Conservation (phyloP, 1,140 invertebrate species). For the Drosophila tropicalis region DNA sequence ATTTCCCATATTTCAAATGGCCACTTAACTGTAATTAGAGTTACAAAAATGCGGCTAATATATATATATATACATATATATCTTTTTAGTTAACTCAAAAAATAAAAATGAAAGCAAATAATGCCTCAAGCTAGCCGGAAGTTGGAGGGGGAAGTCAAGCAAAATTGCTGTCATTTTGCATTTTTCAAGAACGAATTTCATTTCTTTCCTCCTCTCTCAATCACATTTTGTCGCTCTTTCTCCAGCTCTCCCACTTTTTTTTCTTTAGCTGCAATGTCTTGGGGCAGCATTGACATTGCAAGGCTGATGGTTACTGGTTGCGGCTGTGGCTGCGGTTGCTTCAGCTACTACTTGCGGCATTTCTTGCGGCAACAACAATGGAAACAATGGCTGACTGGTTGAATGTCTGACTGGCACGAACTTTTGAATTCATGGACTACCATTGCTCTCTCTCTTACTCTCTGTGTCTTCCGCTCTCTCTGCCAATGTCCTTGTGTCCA, state of each 20-base stretch:
- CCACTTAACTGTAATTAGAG: constrained; percentile 62
- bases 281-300: constrained; percentile 58
- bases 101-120: constrained; percentile 43
- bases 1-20: constrained; percentile 43
- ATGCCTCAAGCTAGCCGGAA: constrained; percentile 56
- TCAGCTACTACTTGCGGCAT: constrained; percentile 46
- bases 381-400: constrained; percentile 44
- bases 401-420: constrained; percentile 43
- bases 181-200: constrained; percentile 42
- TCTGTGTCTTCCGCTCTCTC: neutral
- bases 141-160: constrained; percentile 53
- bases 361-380: constrained; percentile 43
- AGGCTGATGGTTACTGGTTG: constrained; percentile 21
- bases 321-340: constrained; percentile 20
- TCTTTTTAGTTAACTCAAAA: constrained; percentile 25
- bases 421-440: constrained; percentile 58
- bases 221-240: neutral
- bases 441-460: neutral
- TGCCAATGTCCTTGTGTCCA: constrained; percentile 23
- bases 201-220: neutral
- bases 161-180: constrained; percentile 67
- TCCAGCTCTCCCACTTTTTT: neutral
- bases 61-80: neutral
- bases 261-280: constrained; percentile 19
- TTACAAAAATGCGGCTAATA: constrained; percentile 55